Base-by-base conservation (phyloP, 1,140 invertebrate species). In the Drosophila sproati region DNA sequence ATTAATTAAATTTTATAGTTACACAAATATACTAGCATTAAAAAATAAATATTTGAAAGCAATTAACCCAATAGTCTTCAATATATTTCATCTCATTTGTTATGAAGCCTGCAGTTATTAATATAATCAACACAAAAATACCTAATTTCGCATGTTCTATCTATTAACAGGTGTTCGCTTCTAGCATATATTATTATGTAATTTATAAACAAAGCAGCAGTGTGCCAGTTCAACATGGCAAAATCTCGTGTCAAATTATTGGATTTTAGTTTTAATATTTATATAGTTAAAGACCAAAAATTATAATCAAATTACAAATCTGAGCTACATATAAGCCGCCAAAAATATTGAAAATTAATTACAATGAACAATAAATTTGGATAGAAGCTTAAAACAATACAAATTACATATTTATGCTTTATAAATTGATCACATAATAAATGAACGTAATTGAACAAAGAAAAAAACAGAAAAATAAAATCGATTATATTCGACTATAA, bases 271-370 rank as follows among this genome's bases (percentile, higher is more conserved):
- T 20, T 8, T 54, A 39, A 35, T 2, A 8, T 5, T 66, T 32
- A 5, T 35, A 48, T 29, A 50, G 56, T 8, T 35, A 10, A 43
- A 54, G n/a, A 35, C 51, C 34, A 34, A 72, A 57, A 50, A 41
- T 54, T 34, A 66, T 66, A 67, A 89, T 61, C 77, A 48, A 68
- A 62, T 69, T 71, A 74, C 83, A 83, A 88, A 88, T 89, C 77
- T 85, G 67, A 78, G 83, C 74, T 70, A 73, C 79, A 88, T 89
- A 83, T 83, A 68, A 83, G 50, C 77, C 77, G 77, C 72, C 83
- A 56, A 77, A 82, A 88, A 79, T 72, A 67, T 85, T 88, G 77
- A 80, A 85, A 80, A 89, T 75, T 80, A 88, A 85, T 80, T 85
- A 74, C 80, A 77, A 64, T 82, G 28, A 63, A 67, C 68, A 83